phyloP scores from a whole-genome alignment of 1,140 invertebrate species.

The Drosophila busckii region DNA sequence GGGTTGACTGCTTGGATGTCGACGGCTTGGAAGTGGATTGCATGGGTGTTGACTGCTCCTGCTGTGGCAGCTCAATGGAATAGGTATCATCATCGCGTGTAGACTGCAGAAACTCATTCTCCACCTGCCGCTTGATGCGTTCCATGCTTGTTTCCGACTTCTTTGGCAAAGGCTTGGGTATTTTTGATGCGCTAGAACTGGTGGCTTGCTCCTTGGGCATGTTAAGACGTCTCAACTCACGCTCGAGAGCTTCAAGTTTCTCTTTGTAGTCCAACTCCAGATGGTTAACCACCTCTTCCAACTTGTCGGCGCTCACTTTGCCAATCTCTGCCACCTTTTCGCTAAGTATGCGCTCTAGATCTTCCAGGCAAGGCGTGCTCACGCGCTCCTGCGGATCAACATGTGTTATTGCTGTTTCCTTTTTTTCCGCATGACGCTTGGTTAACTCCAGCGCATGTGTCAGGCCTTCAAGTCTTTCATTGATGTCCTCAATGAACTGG shows the following conservation, averaged over 20 bases:
- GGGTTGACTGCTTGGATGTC: constrained; percentile 19
- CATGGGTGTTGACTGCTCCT: constrained; percentile 1
- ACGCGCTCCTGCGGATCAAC: constrained; percentile 17
- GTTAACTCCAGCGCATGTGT: constrained; percentile 42
- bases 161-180: constrained; percentile 45
- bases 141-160: constrained; percentile 35
- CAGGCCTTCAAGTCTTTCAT: constrained; percentile 49
- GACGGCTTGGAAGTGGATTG: constrained; percentile 10
- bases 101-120: constrained; percentile 38
- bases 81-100: constrained; percentile 54
- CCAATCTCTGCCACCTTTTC: constrained; percentile 68
- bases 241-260: constrained; percentile 58
- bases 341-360: constrained; percentile 59
- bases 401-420: neutral
- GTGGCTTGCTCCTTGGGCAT: neutral
- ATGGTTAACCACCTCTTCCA: constrained; percentile 62
- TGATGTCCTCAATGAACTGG: constrained; percentile 58
- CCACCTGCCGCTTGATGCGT: constrained; percentile 48
- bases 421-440: constrained; percentile 18
- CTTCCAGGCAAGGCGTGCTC: constrained; percentile 48
- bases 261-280: constrained; percentile 62
- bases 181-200: constrained; percentile 28
- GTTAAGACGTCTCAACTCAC: constrained; percentile 40
- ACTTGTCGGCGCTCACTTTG: constrained; percentile 49
- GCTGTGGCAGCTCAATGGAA: constrained; percentile 42